Base-by-base conservation (phyloP, 1,140 invertebrate species). In the Cyclargus thomasi region DNA sequence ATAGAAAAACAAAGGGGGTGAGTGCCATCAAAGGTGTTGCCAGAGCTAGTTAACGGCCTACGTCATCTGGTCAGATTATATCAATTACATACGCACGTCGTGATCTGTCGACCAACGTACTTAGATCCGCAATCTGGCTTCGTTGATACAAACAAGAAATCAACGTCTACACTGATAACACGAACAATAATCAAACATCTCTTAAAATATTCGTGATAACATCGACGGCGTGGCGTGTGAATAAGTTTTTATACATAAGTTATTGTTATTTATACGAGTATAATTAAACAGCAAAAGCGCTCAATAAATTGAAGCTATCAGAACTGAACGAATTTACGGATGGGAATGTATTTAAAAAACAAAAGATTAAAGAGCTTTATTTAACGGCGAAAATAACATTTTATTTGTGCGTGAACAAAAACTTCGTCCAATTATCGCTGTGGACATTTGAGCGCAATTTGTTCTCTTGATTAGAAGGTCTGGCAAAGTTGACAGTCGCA, bases 251-350 rank as follows among this genome's bases (percentile, higher is more conserved):
- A 47, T 47, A 47, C 39, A 47, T 47, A 47, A 47, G 14, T 47
- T 47, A 47, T 47, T 47, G 39, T 47, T 47, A 47, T 47, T 47
- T 59, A 59, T 59, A 20, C 55, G 55, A 20, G 55, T 59, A 59
- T 59, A 59, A 59, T 59, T 59, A 59, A 59, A 59, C 55, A 21
- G 20, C 21, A 21, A 59, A 21, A 17, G n/a, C 6, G 20, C 55
- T 59, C 55, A 0, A 59, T 59, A 59, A 59, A 59, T 59, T 59
- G 20, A 59, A 59, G 55, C 55, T 59, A 59, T 59, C 55, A 59
- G 55, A 20, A 59, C 55, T 21, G 55, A 59, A 20, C 55, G 55
- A 59, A 59, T 59, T 59, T 21, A 59, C 55, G 55, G 11, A 10
- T 17, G 18, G 18, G 18, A 59, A 59, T 20, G 55, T 20, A 59